Evolutionary conservation across 2,113 vertebrate genomes (phyloP).

Genomic region (Notarius quadriscutis): DNA sequence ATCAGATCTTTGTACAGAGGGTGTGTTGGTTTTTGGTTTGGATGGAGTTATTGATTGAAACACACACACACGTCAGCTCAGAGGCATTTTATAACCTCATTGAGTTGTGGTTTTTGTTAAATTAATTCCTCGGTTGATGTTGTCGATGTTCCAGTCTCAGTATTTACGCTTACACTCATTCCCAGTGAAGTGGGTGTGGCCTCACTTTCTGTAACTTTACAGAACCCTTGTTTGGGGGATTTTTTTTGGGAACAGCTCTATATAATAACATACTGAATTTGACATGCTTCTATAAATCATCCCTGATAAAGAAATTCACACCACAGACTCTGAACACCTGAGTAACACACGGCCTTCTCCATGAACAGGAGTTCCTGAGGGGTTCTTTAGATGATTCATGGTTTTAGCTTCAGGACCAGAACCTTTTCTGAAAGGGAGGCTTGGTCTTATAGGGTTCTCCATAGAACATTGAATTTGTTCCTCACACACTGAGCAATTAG

Average conservation of each 20-base stretch:
- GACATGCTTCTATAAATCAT: background rate
- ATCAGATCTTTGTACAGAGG: constrained; percentile 11
- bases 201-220: background rate
- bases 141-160: background rate
- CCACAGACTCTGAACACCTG: background rate
- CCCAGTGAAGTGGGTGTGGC: background rate
- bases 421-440: no score
- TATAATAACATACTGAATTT: background rate
- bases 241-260: background rate
- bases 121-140: background rate
- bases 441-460: background rate
- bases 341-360: background rate
- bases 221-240: no score
- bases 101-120: background rate
- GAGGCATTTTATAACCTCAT: background rate
- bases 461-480: background rate
- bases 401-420: no score
- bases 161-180: background rate
- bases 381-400: background rate
- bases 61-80: background rate
- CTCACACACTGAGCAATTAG: background rate
- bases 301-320: background rate
- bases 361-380: background rate
- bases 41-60: constrained; percentile 8
- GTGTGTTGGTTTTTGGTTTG: constrained; percentile 1